A percentile compares a stretch with the other conserved stretches of the same genome.
Conservation (phyloP, 1,140 invertebrate genomes). For the Eupeodes corollae region DNA sequence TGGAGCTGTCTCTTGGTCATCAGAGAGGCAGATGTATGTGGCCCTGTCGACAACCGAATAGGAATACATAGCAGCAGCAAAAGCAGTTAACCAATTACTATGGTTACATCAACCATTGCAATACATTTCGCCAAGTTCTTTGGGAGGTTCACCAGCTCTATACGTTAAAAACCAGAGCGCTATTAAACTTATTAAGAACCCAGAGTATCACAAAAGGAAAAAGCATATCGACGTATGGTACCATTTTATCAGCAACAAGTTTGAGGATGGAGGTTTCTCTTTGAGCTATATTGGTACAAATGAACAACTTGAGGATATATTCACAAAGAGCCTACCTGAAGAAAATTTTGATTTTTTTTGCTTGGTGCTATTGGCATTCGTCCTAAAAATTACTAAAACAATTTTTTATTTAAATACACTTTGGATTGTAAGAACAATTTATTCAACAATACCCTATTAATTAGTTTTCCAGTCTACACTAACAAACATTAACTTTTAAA, state of each 20-base stretch:
- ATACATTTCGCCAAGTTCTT: slow-evolving; percentile 9
- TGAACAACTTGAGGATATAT: slow-evolving; percentile 16
- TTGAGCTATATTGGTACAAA: slow-evolving; percentile 16
- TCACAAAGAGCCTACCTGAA: slow-evolving; percentile 13
- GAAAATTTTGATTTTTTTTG: not conserved
- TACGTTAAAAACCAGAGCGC: slow-evolving; percentile 14
- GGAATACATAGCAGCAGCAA: slow-evolving; percentile 28
- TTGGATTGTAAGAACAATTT: no score
- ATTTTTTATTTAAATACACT: no score
- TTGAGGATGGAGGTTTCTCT: slow-evolving; percentile 3
- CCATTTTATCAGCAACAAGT: slow-evolving; percentile 1
- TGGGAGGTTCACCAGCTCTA: not conserved
- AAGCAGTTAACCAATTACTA: slow-evolving; percentile 15
- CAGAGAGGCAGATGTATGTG: slow-evolving; percentile 25
- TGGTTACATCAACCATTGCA: slow-evolving; percentile 21
- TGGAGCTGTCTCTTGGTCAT: slow-evolving; percentile 22
- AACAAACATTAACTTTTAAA: no score
- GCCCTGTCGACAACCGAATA: slow-evolving; percentile 26
- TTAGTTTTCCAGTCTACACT: no score
- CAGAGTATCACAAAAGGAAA: not conserved
- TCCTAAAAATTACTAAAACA: no score
- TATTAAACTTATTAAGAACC: slow-evolving; percentile 8
- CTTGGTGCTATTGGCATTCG: no score
- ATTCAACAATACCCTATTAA: no score
- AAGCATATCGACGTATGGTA: slow-evolving; percentile 5